Evolutionary conservation across 2,888 invertebrate genomes (phyloP), one percentile per base, ranked within the genome.

Genomic region (Tipula confusa): DNA sequence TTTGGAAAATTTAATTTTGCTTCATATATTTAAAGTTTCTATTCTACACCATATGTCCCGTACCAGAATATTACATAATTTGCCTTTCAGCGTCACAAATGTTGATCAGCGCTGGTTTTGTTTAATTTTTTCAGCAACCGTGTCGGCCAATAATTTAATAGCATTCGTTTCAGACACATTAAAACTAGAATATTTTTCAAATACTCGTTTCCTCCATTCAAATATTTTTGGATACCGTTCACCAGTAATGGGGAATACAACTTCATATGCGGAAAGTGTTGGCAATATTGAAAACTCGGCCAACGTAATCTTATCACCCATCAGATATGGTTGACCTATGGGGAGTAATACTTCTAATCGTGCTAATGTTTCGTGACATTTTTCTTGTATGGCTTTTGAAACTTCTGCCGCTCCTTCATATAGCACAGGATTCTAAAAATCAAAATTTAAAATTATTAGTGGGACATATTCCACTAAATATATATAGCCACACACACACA

Each of bases 381-480:
- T 80, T 1, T 80, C 15, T n/a, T 29, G 29, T 3, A 80, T 64
- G 0, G 85, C 0, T 0, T 86, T 28, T 11, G 36, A 24, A 0
- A 64, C 85, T 13, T 64, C 24, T 64, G 24, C 24, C 1, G 64
- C 64, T 9, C 48, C 84, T 0, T 13, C 29, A 4, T 48, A 15
- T 9, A 64, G 82, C 13, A 87, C 38, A 4, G 87, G 48, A 0
- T 91, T 91, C 64, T 64, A 64, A 18, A 64, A 64, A 18, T n/a
- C n/a, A 24, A 9, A 64, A 64, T 24, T 7, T 1, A 64, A 7
- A 64, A 43, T 15, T 43, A 15, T 43, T 43, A 15, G 9, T 33
- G 3, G 4, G 31, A 31, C 7, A 5, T 5, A 5, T 31, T 31
- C 4, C 7, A 5, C 3, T 31, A 7, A 5, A 31, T 5, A 5